Base-by-base conservation (phyloP, 2,888 invertebrate genomes). In the Cylindroiulus punctatus region DNA sequence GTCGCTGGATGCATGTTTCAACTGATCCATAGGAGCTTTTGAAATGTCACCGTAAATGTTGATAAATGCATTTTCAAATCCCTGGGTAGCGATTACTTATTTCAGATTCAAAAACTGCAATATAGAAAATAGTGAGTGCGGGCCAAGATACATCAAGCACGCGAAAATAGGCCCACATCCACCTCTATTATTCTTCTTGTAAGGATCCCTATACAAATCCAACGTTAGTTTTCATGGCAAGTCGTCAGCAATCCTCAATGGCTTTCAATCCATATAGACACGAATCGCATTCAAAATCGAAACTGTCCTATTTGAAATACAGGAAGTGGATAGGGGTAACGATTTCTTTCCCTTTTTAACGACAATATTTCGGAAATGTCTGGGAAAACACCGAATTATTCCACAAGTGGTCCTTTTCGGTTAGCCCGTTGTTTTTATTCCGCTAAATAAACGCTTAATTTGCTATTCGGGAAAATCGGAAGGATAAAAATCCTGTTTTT, bases 41-140 rank as follows among this genome's bases (percentile, higher is more conserved):
- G 85, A 81, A 42, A 76, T 85, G 85, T 85, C 85, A 85, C 44
- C 40, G 57, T 52, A 85, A 85, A 85, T 85, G 85, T 85, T 85
- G 85, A 85, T 85, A 85, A 85, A 85, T 85, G 85, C 85, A 85
- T 85, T 85, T 85, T 42, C 81, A 85, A 85, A 85, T 85, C 85
- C 85, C 85, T 36, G 76, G 57, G 81, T 32, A 85, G 76, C 85
- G 85, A 85, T 85, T 85, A 85, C 85, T 85, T 85, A 85, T 85
- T 85, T 85, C 76, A 85, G 85, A 85, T 85, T 85, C 85, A 85
- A 85, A 84, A 85, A 85, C 36, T 85, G 84, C 84, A 42, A 84
- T 84, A 84, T 44, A 42, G 36, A 81, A 84, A 84, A 84, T 84
- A 84, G 40, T 40, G 44, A 84, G 44, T 40, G 42, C 32, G 40